These are phyloP conservation scores for Lottia gigantea DNA, from an alignment of 2,888 invertebrate species.

Conservation along the genomic window DNA sequence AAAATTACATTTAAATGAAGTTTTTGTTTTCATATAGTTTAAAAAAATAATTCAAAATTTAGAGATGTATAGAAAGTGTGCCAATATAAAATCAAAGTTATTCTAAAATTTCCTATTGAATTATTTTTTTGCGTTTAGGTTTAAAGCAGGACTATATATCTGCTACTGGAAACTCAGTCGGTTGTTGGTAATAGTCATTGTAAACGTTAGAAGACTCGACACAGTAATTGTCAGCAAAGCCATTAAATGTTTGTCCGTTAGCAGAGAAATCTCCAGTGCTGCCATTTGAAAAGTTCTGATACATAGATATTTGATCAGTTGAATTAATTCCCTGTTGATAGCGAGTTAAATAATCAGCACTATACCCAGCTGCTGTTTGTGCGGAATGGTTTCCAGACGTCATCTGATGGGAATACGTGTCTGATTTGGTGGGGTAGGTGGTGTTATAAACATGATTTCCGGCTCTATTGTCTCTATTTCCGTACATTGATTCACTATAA, in stretches of 20 bases:
- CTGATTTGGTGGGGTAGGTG: slow-evolving; percentile 31
- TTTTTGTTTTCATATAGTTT: too few relatives aligned
- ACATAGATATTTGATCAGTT: slow-evolving; percentile 15
- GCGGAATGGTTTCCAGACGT: slow-evolving; percentile 27
- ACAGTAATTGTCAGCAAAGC: slow-evolving; percentile 19
- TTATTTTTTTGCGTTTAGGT: too few relatives aligned
- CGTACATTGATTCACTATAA: slow-evolving; percentile 5
- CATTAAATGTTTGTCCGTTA: slow-evolving; percentile 14
- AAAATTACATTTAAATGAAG: too few relatives aligned
- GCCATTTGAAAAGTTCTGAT: background rate
- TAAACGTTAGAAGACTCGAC: slow-evolving; percentile 17
- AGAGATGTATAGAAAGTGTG: too few relatives aligned
- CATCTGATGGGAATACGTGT: slow-evolving; percentile 35
- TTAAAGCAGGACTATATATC: background rate
- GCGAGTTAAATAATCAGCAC: slow-evolving; percentile 45
- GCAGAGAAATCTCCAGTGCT: background rate
- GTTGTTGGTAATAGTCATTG: slow-evolving; percentile 20
- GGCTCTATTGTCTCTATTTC: slow-evolving; percentile 16
- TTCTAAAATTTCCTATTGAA: too few relatives aligned
- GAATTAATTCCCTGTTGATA: slow-evolving; percentile 44
- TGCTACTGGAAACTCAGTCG: slow-evolving; percentile 3
- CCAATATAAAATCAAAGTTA: too few relatives aligned
- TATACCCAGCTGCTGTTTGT: slow-evolving; percentile 35
- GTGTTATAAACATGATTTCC: slow-evolving; percentile 27
- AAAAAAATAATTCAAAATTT: too few relatives aligned